phyloP scores from a whole-genome alignment of 37 sponge, comb jelly and placozoan species.

The Halisarca cf. caerulea region DNA sequence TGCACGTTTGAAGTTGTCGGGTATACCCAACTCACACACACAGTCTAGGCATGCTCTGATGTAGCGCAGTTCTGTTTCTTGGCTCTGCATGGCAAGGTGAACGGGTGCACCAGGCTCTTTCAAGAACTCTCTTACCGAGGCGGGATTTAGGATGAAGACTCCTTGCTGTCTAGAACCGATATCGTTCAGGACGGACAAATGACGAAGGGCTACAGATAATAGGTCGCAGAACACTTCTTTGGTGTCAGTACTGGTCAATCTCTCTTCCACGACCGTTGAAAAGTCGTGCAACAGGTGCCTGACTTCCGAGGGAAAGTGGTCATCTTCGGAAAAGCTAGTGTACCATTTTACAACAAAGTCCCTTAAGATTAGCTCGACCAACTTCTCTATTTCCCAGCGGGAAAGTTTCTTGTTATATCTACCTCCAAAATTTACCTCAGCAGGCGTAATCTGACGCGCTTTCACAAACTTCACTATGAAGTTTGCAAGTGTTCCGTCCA shows the following conservation, averaged over 20 bases:
- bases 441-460: background rate
- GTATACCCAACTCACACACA: slow-evolving; percentile 48
- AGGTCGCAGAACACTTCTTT: slow-evolving; percentile 43
- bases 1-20: slow-evolving; percentile 43
- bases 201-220: slow-evolving; percentile 41
- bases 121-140: slow-evolving; percentile 54
- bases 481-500: background rate
- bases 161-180: slow-evolving; percentile 12
- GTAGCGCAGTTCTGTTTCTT: slow-evolving; percentile 37
- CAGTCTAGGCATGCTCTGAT: slow-evolving; percentile 47
- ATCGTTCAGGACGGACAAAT: slow-evolving; percentile 60
- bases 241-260: slow-evolving; percentile 43
- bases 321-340: slow-evolving; percentile 37
- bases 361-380: slow-evolving; percentile 59
- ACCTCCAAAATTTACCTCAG: background rate
- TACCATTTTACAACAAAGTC: slow-evolving; percentile 69
- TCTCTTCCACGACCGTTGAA: slow-evolving; percentile 43
- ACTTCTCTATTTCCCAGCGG: slow-evolving; percentile 71
- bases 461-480: background rate
- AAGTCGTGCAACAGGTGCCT: slow-evolving; percentile 54
- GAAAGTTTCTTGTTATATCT: background rate
- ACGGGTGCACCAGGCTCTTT: slow-evolving; percentile 15
- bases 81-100: slow-evolving; percentile 50
- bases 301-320: slow-evolving; percentile 53
- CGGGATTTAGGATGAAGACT: slow-evolving; percentile 11